phyloP scores from a whole-genome alignment of 2,888 invertebrate genomes.

The Pyrrhosoma nymphula region DNA sequence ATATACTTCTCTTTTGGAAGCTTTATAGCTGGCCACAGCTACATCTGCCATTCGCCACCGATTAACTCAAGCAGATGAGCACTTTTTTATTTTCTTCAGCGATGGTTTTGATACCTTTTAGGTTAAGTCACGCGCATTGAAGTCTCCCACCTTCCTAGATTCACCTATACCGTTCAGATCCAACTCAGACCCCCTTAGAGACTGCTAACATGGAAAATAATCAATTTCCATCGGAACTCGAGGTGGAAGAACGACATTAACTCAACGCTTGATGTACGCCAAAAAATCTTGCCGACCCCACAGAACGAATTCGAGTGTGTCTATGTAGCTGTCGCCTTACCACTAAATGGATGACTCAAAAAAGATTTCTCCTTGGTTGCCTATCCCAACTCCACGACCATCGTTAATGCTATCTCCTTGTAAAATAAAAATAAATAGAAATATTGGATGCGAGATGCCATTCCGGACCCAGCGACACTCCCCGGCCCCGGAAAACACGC shows the following conservation, averaged over 20 bases:
- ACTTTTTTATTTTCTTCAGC: too few species aligned
- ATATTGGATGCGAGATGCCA: neutral
- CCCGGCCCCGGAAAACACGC: neutral
- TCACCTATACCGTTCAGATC: too few species aligned
- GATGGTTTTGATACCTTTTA: too few species aligned
- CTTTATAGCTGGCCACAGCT: too few species aligned
- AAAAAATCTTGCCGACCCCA: neutral
- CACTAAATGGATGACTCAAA: neutral
- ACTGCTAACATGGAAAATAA: too few species aligned
- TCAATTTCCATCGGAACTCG: neutral
- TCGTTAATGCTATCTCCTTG: neutral
- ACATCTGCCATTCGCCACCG: too few species aligned
- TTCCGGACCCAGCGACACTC: neutral
- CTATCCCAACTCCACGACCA: neutral
- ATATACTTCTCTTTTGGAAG: too few species aligned
- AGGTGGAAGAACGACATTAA: neutral
- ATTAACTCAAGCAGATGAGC: too few species aligned
- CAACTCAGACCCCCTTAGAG: too few species aligned
- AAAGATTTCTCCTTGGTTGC: neutral
- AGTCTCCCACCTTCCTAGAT: neutral
- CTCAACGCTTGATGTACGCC: neutral
- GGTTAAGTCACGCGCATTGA: neutral
- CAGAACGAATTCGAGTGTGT: neutral
- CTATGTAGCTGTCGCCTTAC: constrained; percentile 12
- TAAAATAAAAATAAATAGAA: neutral